These are phyloP conservation scores for Antennarius striatus DNA, from an alignment of 2,113 vertebrate genomes.

Conservation along the genomic window DNA sequence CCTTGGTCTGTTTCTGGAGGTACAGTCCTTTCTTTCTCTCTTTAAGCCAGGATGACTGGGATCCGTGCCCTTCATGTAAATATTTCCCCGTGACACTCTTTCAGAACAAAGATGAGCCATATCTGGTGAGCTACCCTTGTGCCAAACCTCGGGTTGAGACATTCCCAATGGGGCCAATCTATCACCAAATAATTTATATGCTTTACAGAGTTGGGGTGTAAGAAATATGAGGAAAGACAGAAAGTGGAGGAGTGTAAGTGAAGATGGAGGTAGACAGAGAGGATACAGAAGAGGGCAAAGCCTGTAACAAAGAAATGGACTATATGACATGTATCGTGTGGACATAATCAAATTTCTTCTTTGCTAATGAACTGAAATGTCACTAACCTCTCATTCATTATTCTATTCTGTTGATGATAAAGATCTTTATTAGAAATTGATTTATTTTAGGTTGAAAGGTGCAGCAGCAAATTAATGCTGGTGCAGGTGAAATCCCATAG, in stretches of 20 bases:
- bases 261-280: not conserved
- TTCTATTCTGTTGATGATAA: not conserved
- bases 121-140: slow-evolving; percentile 61
- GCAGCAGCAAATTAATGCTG: not conserved
- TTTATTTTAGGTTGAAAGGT: not conserved
- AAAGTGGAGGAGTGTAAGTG: not conserved
- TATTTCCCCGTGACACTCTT: slow-evolving; percentile 48
- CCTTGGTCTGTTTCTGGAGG: slow-evolving; percentile 53
- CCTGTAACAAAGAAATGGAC: too few relatives aligned
- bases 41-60: slow-evolving; percentile 40
- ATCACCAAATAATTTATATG: slow-evolving; percentile 71
- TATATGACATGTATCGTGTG: too few relatives aligned
- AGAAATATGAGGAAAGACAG: not conserved
- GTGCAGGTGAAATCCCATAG: not conserved
- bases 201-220: slow-evolving; percentile 19
- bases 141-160: slow-evolving; percentile 49
- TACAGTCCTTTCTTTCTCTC: slow-evolving; percentile 28
- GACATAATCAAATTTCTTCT: not conserved
- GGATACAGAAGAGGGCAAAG: not conserved
- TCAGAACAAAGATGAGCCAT: slow-evolving; percentile 55
- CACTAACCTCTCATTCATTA: slow-evolving; percentile 14
- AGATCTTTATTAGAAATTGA: slow-evolving; percentile 31
- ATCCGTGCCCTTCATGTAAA: slow-evolving; percentile 69
- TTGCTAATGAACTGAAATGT: not conserved
- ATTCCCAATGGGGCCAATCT: slow-evolving; percentile 65